Conservation (phyloP, 2,888 invertebrate genomes). For the Synergus gifuensis region DNA sequence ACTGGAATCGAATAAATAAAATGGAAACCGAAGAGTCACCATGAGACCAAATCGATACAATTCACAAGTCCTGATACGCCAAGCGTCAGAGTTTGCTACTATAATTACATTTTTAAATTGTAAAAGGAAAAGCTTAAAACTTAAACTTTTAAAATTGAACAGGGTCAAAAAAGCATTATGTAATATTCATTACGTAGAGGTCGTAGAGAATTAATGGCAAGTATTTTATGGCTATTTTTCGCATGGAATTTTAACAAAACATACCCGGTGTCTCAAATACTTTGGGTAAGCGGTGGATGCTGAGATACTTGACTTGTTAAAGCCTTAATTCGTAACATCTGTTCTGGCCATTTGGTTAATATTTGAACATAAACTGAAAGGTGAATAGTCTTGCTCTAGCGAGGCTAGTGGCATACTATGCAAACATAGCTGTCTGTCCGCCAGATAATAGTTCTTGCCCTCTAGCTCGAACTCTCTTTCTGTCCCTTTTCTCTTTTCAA, state of each 20-base stretch:
- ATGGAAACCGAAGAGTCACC: background rate
- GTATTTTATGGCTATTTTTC: background rate
- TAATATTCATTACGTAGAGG: too few relatives aligned
- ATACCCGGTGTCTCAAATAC: background rate
- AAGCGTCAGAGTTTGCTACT: too few relatives aligned
- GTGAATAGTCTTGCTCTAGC: conserved; percentile 21
- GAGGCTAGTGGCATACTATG: conserved; percentile 16
- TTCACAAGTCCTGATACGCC: too few relatives aligned
- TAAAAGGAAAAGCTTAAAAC: too few relatives aligned
- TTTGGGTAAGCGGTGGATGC: background rate
- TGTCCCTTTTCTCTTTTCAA: background rate
- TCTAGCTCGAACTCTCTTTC: background rate
- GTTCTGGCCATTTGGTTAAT: conserved; percentile 34
- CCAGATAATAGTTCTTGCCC: conserved; percentile 12
- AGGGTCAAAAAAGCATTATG: too few relatives aligned
- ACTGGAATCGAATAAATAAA: conserved; percentile 33
- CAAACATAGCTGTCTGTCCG: conserved; percentile 23
- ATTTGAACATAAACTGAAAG: conserved; percentile 29
- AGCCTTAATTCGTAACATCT: conserved; percentile 32
- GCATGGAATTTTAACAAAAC: background rate
- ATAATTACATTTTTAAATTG: too few relatives aligned
- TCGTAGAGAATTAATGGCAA: background rate
- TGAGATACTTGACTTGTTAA: conserved; percentile 9
- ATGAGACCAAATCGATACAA: background rate
- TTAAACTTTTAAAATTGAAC: background rate